Evolutionary conservation across 30 jellyfish, hydroid and myxozoan species (phyloP), one percentile per base, ranked within the genome.

Genomic region (Phacellophora camtschatica): DNA sequence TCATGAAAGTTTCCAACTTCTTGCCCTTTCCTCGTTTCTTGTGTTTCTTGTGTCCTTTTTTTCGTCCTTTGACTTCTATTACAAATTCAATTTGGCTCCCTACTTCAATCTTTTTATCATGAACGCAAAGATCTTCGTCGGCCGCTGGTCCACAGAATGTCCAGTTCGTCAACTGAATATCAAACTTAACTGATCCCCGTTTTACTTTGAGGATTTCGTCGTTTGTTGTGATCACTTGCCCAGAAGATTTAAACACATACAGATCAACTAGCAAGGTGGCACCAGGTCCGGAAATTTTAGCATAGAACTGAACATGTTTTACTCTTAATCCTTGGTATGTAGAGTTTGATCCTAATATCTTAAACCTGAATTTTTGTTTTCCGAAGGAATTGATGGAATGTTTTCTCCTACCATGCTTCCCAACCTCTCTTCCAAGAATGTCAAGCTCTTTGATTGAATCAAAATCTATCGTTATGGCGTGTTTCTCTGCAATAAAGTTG

Each of bases 231-330:
- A 24, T 42, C 19, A 71, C 75, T 8, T 49, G 25, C 33, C 85
- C 85, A 29, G 19, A 29, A 1, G 4, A 53, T 71, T 48, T 71
- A 74, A 71, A 71, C 5, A 71, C 28, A 59, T 42, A 71, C 18
- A 71, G 46, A 29, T 71, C 85, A 19, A 71, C 85, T 5, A 55
- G 24, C 33, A 71, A 74, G 7, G 13, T 53, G 13, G 85, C 85
- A 3, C 75, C 85, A 24, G 85, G 85, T 1, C 85, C 85, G 50
- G 85, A 48, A 4, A 71, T 48, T 5, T 29, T 71, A 5, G 85
- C 75, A 7, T 10, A 18, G 74, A 43, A 71, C 24, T 71, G 75
- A 31, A 42, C 30, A 53, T 34, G 53, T 8, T 34, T 42, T 2
- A 71, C 85, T 6, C 64, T 8, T 2, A 71, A 16, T 73, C 29